Percentiles rank a stretch among this genome's conserved stretches.
Evolutionary conservation across 2,797 vertebrate genomes (phyloP).

Genomic region (Naso thynnoides): DNA sequence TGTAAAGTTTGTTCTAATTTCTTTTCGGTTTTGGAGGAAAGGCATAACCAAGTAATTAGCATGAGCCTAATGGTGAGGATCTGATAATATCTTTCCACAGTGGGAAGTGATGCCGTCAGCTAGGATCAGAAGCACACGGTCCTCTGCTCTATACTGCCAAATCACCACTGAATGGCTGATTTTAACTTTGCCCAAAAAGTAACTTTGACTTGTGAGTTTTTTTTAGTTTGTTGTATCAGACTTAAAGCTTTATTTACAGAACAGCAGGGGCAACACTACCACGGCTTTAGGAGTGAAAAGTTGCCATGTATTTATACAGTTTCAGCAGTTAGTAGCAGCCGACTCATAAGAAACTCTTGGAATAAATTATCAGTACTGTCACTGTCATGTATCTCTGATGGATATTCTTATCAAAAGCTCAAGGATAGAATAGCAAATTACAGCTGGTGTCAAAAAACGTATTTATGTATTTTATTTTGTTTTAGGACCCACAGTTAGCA

Average conservation of each 20-base stretch:
- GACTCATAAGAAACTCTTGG: neutral
- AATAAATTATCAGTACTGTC: neutral
- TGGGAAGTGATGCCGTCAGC: conserved; percentile 44
- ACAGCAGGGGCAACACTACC: neutral
- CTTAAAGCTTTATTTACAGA: neutral
- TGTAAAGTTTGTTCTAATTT: conserved; percentile 51
- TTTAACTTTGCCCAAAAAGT: neutral
- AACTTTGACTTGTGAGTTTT: neutral
- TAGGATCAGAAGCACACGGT: conserved; percentile 25
- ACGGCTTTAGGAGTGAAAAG: too few species aligned
- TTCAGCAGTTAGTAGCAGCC: neutral
- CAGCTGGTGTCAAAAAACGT: neutral
- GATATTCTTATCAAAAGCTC: neutral
- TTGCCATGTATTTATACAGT: too few species aligned
- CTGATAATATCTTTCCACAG: conserved; percentile 59
- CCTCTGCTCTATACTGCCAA: conserved; percentile 2
- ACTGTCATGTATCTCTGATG: neutral
- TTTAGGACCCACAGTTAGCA: neutral
- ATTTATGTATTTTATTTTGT: too few species aligned
- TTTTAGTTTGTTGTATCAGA: neutral
- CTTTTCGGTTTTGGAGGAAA: conserved; percentile 52
- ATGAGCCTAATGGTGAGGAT: conserved; percentile 42
- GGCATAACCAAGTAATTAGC: conserved; percentile 71
- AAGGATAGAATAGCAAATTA: too few species aligned
- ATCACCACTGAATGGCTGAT: conserved; percentile 9